Base-by-base conservation (phyloP, 2,888 invertebrate genomes). In the Incurvaria masculella region DNA sequence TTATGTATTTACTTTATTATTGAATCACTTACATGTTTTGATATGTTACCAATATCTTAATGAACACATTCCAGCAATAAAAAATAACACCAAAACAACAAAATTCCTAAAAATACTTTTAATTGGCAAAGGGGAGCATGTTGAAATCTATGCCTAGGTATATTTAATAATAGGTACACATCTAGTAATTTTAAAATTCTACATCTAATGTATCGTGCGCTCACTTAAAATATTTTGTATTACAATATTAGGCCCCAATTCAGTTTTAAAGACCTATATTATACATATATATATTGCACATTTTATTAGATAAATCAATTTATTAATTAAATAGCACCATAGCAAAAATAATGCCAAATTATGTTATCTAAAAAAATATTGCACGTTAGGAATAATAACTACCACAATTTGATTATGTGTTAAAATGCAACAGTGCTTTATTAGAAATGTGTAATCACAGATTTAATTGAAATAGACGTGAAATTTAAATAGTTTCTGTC, bases 321-420 rank as follows among this genome's bases (percentile, higher is more conserved):
- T 42, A 42, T 42, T 6, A 11, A 14, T 18, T 42, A 6, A 42
- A 17, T 43, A 43, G 43, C 43, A 43, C 43, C 23, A 20, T 43
- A 21, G 16, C 43, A 43, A 20, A 20, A 14, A 17, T 6, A 42
- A 17, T 42, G 6, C 23, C 10, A 23, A 6, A 23, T 23, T 23
- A 23, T n/a, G n/a, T n/a, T n/a, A n/a, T n/a, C n/a, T n/a, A n/a
- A n/a, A n/a, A n/a, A n/a, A n/a, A n/a, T n/a, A n/a, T n/a, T n/a
- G n/a, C n/a, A n/a, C n/a, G n/a, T n/a, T n/a, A n/a, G n/a, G n/a
- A n/a, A n/a, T n/a, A n/a, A n/a, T n/a, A n/a, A n/a, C n/a, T n/a
- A n/a, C n/a, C n/a, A n/a, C n/a, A n/a, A n/a, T n/a, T n/a, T n/a
- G n/a, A n/a, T n/a, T n/a, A n/a, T n/a, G n/a, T n/a, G n/a, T n/a